phyloP scores from a whole-genome alignment of 2,797 vertebrate species.

The Alosa sapidissima region DNA sequence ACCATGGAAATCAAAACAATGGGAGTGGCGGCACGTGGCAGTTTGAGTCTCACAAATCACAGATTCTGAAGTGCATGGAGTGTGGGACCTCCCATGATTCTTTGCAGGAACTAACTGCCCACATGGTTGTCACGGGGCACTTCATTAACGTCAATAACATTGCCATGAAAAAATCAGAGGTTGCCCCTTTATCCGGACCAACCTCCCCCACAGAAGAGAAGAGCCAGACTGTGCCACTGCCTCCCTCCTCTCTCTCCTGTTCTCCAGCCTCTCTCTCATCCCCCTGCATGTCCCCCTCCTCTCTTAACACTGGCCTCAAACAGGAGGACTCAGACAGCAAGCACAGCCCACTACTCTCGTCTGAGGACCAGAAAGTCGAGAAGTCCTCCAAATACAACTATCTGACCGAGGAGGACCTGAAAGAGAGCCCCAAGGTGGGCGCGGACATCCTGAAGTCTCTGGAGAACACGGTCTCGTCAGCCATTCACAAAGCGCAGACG shows the following conservation, averaged over 20 bases:
- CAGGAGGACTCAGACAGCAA: slow-evolving; percentile 84
- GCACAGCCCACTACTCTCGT: slow-evolving; percentile 69
- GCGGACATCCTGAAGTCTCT: slow-evolving; percentile 97
- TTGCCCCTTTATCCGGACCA: slow-evolving; percentile 67
- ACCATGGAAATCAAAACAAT: slow-evolving; percentile 88
- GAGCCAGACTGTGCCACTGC: slow-evolving; percentile 87
- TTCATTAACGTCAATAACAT: slow-evolving; percentile 86
- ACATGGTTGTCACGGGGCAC: slow-evolving; percentile 98
- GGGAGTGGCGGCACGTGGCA: slow-evolving; percentile 91
- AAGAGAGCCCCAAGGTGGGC: slow-evolving; percentile 93
- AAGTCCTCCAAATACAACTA: slow-evolving; percentile 92
- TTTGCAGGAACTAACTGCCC: slow-evolving; percentile 91
- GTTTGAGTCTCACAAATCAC: slow-evolving; percentile 92
- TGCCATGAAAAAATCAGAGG: slow-evolving; percentile 69
- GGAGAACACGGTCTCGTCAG: slow-evolving; percentile 95
- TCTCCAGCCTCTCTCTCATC: slow-evolving; percentile 68
- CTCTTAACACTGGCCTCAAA: slow-evolving; percentile 81
- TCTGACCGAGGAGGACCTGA: slow-evolving; percentile 93
- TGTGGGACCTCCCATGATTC: slow-evolving; percentile 94
- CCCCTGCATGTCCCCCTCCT: slow-evolving; percentile 70
- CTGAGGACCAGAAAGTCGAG: slow-evolving; percentile 77
- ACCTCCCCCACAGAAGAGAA: slow-evolving; percentile 81
- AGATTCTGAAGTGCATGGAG: slow-evolving; percentile 97
- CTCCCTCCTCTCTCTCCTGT: slow-evolving; percentile 86
- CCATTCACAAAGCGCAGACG: slow-evolving; percentile 98